Evolutionary conservation across 1,140 invertebrate genomes (phyloP), one percentile per base, ranked within the genome.

Genomic region (Megalopta genalis): DNA sequence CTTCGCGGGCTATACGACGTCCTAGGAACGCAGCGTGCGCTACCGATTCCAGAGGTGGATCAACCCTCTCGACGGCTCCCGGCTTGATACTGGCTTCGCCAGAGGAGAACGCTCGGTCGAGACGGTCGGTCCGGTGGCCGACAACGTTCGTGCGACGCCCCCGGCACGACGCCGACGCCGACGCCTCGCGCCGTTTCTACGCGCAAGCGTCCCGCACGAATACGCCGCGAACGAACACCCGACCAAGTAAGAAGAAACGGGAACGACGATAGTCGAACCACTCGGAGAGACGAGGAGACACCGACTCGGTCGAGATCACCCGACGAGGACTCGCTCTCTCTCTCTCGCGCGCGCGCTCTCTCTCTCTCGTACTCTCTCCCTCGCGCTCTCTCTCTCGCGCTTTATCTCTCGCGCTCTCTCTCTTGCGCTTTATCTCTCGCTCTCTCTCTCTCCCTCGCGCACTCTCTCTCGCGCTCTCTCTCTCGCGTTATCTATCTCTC

Each of bases 71-170:
- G 87, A 84, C 87, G 85, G 86, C 85, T 83, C 84, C 82, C 87
- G 88, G 83, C 80, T 83, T 87, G 88, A 88, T 85, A 89, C 89
- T 90, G 85, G 85, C 86, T 83, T 85, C 80, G 84, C 77, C 86
- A 83, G 86, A 87, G 83, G 80, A 77, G 67, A 79, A 84, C 74
- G 76, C 63, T 86, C 84, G 80, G 75, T 86, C 60, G 85, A 79
- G 77, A 86, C 84, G 76, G 76, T 83, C 85, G 85, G 77, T 86
- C 80, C 76, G 68, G 57, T 59, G 54, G 70, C 84, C 85, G 85
- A 83, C 84, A 84, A 86, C 77, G 84, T 83, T 86, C 81, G 84
- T 86, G 77, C 85, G 85, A 86, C 85, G 85, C 85, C 85, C 85
- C 85, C 84, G 85, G 81, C 85, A 83, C 82, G 73, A 86, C 85